A percentile compares a stretch with the other conserved stretches of the same genome.
These are phyloP conservation scores for Sorex fumeus DNA, from an alignment of 2,113 vertebrate genomes.

Conservation along the genomic window DNA sequence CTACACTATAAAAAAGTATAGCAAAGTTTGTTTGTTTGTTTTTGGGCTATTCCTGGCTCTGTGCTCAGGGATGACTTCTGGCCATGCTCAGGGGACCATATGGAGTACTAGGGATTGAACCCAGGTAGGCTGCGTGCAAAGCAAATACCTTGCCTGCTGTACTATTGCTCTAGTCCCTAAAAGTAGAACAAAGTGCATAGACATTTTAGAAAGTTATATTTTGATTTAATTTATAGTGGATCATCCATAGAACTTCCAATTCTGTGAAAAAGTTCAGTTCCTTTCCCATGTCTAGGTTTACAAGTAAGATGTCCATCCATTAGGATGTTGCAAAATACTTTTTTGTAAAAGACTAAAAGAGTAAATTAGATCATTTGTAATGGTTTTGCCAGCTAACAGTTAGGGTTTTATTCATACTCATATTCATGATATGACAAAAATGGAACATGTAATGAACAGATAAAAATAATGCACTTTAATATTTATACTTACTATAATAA, in stretches of 20 bases:
- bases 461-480: constrained; percentile 31
- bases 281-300: neutral
- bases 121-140: no score
- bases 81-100: no score
- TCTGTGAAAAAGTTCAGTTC: constrained; percentile 20
- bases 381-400: constrained; percentile 3
- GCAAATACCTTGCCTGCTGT: no score
- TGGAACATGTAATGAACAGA: constrained; percentile 1
- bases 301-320: neutral
- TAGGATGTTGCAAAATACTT: neutral
- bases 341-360: neutral
- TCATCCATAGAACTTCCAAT: neutral
- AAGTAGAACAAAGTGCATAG: neutral
- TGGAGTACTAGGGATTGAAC: no score
- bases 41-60: no score
- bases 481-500: constrained; percentile 87
- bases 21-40: no score
- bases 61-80: no score
- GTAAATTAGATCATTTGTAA: neutral
- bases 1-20: no score
- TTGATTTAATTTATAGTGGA: neutral
- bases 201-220: constrained; percentile 23
- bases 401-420: constrained; percentile 12
- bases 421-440: neutral
- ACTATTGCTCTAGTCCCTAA: no score